Base-by-base conservation (phyloP, 2,797 vertebrate genomes). In the Chelidonichthys spinosus region DNA sequence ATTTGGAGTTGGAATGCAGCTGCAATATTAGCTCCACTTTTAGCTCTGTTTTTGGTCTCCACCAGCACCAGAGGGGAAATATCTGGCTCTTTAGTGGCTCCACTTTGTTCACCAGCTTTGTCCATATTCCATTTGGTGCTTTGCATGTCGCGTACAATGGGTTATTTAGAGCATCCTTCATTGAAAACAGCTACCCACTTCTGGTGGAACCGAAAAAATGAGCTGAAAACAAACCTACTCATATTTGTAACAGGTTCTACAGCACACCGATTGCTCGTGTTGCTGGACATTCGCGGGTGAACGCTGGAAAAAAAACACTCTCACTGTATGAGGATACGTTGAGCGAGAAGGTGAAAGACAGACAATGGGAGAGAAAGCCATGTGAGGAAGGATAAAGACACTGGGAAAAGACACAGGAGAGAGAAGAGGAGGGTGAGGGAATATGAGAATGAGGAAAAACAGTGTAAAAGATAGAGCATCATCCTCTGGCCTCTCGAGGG, bases 361-460 rank as follows among this genome's bases (percentile, higher is more conserved):
- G 50, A 74, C 43, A 63, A 25, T 0, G 50, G 14, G 25, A 42
- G 35, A 32, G 25, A 53, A n/a, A 62, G 37, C 54, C 37, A 53
- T 11, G 55, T 67, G 40, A 47, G 47, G 39, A 37, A 35, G 6
- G 7, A 64, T 17, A 61, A 63, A 78, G 46, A 76, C 39, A 32
- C 25, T 35, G 6, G 14, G 52, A 13, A 47, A 40, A 60, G 35
- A 59, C 17, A 60, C 37, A 47, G 25, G 74, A 32, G 17, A 72
- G 60, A 79, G 25, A 25, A 25, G 25, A 25, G 25, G 25, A 25
- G 25, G 25, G 11, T 15, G 46, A 67, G 65, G 52, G 25, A 53
- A 52, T 78, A 63, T 75, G 63, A 80, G 78, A 63, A 72, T 37
- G 33, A 73, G 55, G 68, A 73, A 67, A 86, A 83, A 84, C 67